Conservation (phyloP, 2,113 vertebrate species). For the Paraplagusia blochii region DNA sequence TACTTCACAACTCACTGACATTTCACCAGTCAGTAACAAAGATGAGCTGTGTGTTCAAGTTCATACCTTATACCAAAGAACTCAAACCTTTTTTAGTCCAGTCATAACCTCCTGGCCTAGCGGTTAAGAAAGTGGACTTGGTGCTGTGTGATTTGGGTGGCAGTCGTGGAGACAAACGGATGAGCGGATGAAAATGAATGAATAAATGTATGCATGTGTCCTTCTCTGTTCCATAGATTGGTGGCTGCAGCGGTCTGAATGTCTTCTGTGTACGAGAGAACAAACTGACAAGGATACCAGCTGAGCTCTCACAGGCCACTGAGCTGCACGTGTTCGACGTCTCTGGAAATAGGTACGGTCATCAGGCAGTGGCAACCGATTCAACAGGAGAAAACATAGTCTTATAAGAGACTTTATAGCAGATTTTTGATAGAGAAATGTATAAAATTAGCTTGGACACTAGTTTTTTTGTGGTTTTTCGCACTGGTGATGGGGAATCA, state of each 20-base stretch:
- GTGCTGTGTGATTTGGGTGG: too few species aligned
- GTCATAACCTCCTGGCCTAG: too few species aligned
- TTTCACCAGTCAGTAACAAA: slow-evolving; percentile 29
- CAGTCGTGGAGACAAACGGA: too few species aligned
- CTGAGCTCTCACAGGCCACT: slow-evolving; percentile 90
- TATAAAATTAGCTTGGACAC: too few species aligned
- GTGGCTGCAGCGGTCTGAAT: slow-evolving; percentile 91
- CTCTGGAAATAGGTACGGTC: slow-evolving; percentile 90
- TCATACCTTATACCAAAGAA: too few species aligned
- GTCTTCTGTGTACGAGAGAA: slow-evolving; percentile 96
- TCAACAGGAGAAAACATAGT: background rate
- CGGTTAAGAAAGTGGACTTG: too few species aligned
- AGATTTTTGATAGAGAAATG: too few species aligned
- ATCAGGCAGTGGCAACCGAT: background rate
- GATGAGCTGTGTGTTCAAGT: slow-evolving; percentile 20
- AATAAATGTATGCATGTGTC: background rate
- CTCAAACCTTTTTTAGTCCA: too few species aligned
- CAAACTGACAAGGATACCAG: slow-evolving; percentile 84
- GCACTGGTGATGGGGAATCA: too few species aligned
- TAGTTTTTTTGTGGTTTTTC: too few species aligned
- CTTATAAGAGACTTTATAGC: too few species aligned
- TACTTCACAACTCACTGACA: slow-evolving; percentile 43
- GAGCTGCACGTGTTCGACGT: slow-evolving; percentile 95
- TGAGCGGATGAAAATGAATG: too few species aligned
- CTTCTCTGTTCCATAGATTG: slow-evolving; percentile 76